A percentile compares a stretch with the other conserved stretches of the same genome.
phyloP scores from a whole-genome alignment of 2,797 vertebrate genomes.

The Pempheris klunzingeri region DNA sequence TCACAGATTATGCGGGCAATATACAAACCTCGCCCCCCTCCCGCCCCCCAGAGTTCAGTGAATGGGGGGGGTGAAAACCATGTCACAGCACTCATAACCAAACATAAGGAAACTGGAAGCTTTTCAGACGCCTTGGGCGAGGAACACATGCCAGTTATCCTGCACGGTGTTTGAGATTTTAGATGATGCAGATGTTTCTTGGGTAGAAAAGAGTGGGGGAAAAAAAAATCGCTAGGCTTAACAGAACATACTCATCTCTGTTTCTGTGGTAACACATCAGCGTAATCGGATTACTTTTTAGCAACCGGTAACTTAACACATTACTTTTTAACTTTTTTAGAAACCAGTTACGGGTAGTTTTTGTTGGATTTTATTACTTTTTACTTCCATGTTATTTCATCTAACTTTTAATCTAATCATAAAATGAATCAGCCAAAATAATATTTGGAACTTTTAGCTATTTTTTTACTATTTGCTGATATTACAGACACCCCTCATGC shows the following conservation, averaged over 20 bases:
- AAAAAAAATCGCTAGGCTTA: too few species aligned
- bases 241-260: slow-evolving; percentile 8
- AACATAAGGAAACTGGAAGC: slow-evolving; percentile 53
- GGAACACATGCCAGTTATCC: slow-evolving; percentile 51
- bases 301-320: background rate
- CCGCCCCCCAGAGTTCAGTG: slow-evolving; percentile 16
- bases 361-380: background rate
- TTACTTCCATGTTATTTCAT: background rate
- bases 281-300: background rate
- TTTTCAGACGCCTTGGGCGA: slow-evolving; percentile 32
- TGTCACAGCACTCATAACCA: slow-evolving; percentile 52
- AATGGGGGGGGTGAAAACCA: slow-evolving; percentile 47
- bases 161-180: slow-evolving; percentile 42
- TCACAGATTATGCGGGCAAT: slow-evolving; percentile 61
- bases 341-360: background rate
- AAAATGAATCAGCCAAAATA: background rate
- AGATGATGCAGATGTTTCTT: slow-evolving; percentile 59
- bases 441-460: background rate
- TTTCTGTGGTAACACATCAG: background rate
- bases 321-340: background rate
- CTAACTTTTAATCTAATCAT: background rate
- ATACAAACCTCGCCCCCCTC: slow-evolving; percentile 39
- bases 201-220: background rate
- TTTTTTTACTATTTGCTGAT: background rate
- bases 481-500: too few species aligned